phyloP scores from a whole-genome alignment of 1,140 invertebrate genomes.

The Sitobion miscanthi region DNA sequence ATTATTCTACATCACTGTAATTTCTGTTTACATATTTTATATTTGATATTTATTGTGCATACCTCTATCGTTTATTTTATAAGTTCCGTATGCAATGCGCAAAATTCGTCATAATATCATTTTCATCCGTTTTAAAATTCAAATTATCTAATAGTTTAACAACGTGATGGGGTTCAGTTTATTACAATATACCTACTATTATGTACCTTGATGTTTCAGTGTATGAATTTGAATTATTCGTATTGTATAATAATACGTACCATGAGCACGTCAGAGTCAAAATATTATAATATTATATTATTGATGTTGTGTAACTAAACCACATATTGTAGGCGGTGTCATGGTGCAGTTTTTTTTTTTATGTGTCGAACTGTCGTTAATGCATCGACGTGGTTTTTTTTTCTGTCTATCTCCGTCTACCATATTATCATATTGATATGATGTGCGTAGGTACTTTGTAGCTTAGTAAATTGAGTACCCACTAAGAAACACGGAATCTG shows the following conservation, averaged over 20 bases:
- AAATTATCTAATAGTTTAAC: background rate
- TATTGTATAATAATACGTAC: background rate
- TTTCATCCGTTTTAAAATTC: slow-evolving; percentile 12
- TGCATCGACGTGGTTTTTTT: too few species aligned
- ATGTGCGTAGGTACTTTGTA: too few species aligned
- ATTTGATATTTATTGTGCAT: background rate
- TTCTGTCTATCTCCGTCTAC: too few species aligned
- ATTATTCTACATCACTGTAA: background rate
- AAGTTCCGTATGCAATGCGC: background rate
- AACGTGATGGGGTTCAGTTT: background rate
- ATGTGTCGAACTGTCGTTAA: too few species aligned
- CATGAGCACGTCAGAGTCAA: background rate
- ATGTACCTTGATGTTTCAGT: background rate
- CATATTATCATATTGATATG: too few species aligned
- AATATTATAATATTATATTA: background rate
- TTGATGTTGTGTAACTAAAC: background rate
- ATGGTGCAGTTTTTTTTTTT: too few species aligned
- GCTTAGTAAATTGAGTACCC: too few species aligned
- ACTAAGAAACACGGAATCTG: too few species aligned
- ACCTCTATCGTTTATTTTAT: background rate
- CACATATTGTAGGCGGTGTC: too few species aligned
- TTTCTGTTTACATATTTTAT: background rate
- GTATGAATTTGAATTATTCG: background rate
- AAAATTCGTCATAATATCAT: background rate
- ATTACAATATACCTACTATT: background rate